Percentiles rank a stretch among this genome's conserved stretches.
These are phyloP conservation scores for Ephydatia muelleri DNA, from an alignment of 37 sponge, comb jelly and placozoan species.

Conservation along the genomic window DNA sequence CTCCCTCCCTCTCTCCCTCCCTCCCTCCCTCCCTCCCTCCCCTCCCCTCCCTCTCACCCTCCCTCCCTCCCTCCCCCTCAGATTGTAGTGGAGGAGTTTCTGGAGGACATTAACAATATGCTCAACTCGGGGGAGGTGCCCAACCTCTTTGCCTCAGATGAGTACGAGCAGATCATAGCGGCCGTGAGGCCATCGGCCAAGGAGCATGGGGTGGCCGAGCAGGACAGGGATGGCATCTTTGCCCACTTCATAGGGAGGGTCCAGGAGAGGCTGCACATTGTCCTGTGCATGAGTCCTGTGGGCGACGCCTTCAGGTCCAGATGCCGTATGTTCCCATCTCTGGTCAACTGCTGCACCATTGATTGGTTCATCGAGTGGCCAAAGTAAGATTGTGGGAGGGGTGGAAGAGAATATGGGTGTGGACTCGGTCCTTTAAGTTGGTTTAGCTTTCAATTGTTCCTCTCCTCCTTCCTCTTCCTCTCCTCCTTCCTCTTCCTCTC, in stretches of 20 bases:
- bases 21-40: too few relatives aligned
- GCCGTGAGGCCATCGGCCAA: constrained; percentile 83
- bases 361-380: constrained; percentile 99
- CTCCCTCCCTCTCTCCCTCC: too few relatives aligned
- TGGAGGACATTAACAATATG: constrained; percentile 99
- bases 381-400: constrained; percentile 2
- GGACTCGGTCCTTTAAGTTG: not conserved
- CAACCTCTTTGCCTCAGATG: constrained; percentile 93
- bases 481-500: too few relatives aligned
- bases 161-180: constrained; percentile 90
- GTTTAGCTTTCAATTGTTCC: too few relatives aligned
- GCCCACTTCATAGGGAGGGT: constrained; percentile 91
- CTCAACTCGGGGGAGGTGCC: constrained; percentile 99
- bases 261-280: constrained; percentile 93
- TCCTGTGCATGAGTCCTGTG: constrained; percentile 99
- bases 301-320: constrained; percentile 95
- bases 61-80: not conserved
- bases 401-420: not conserved
- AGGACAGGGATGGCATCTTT: constrained; percentile 97
- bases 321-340: constrained; percentile 97
- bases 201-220: constrained; percentile 83
- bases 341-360: constrained; percentile 99
- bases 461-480: too few relatives aligned
- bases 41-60: not conserved
- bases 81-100: constrained; percentile 97